Evolutionary conservation across 1,140 invertebrate genomes (phyloP).

Genomic region (Harpegnathos saltator): DNA sequence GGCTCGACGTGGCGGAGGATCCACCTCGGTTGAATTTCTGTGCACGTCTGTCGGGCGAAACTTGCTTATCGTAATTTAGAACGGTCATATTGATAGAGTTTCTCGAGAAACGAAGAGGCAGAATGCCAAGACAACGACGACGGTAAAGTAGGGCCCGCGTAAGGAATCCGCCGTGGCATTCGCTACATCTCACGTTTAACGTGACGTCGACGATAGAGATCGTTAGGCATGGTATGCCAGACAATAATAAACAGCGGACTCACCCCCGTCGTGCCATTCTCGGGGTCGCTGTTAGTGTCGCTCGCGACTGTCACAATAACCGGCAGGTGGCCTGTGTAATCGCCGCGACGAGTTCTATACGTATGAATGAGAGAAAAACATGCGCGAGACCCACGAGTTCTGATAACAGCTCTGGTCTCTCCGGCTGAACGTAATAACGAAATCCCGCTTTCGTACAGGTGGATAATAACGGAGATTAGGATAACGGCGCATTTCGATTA

Average conservation of each 20-base stretch:
- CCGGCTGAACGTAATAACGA: conserved; percentile 9
- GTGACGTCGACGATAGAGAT: conserved; percentile 57
- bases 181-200: conserved; percentile 50
- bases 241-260: conserved; percentile 64
- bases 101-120: conserved; percentile 13
- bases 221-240: conserved; percentile 59
- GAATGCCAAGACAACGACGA: conserved; percentile 3
- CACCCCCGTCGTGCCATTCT: conserved; percentile 9
- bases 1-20: neutral
- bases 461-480: neutral
- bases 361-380: neutral
- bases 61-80: conserved; percentile 38
- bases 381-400: neutral
- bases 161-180: conserved; percentile 58
- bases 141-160: neutral
- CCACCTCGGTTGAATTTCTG: conserved; percentile 26
- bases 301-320: conserved; percentile 35
- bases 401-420: neutral
- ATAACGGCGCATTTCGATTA: neutral
- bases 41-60: neutral
- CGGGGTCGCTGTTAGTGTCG: conserved; percentile 16
- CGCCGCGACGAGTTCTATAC: neutral
- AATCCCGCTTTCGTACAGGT: conserved; percentile 11
- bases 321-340: conserved; percentile 51
- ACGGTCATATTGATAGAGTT: conserved; percentile 49